phyloP scores from a whole-genome alignment of 2,888 invertebrate species.

The Lydus trimaculatus region DNA sequence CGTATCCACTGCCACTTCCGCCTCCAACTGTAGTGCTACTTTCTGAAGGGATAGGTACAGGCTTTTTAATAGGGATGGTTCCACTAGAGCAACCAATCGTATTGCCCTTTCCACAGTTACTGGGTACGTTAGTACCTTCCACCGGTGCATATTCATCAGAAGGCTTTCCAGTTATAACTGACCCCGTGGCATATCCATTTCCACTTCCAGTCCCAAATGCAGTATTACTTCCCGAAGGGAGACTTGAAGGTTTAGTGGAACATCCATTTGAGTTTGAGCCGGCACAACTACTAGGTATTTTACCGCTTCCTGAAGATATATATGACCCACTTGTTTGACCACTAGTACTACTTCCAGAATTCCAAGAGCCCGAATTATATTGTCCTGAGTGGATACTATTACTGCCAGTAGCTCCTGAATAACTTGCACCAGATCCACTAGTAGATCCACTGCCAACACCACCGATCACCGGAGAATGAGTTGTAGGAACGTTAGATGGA shows the following conservation, averaged over 20 bases:
- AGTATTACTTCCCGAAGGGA: neutral
- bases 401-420: neutral
- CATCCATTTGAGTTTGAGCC: no score
- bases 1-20: slow-evolving; percentile 3
- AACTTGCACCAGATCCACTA: neutral
- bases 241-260: neutral
- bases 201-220: slow-evolving; percentile 4
- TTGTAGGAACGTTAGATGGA: neutral
- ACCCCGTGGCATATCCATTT: slow-evolving; percentile 20
- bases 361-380: neutral
- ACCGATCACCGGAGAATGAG: neutral
- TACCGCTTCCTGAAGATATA: neutral
- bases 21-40: neutral
- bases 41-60: neutral
- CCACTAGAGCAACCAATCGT: neutral
- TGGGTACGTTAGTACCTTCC: neutral
- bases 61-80: neutral
- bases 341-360: neutral
- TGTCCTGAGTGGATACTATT: neutral
- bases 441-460: neutral
- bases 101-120: neutral
- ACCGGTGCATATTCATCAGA: neutral
- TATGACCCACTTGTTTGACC: neutral
- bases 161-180: slow-evolving; percentile 15
- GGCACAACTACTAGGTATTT: no score